These are phyloP conservation scores for Rhipidura dahli DNA, from an alignment of 2,113 vertebrate genomes.

Conservation along the genomic window DNA sequence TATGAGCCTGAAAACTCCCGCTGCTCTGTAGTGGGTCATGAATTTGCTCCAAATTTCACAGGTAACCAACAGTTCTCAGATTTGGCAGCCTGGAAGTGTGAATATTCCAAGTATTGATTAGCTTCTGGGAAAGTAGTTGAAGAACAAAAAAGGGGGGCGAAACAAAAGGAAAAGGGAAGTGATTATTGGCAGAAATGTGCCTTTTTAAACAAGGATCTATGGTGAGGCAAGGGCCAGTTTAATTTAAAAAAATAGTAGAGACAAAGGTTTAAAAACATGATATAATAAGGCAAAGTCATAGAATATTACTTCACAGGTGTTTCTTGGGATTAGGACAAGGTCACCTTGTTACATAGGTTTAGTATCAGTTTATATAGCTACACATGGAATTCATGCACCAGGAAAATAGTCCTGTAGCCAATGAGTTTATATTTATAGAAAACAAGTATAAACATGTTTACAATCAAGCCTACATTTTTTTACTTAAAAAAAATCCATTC, in stretches of 20 bases:
- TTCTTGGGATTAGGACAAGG: not conserved
- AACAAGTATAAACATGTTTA: not conserved
- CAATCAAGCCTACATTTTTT: not conserved
- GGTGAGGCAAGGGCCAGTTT: not conserved
- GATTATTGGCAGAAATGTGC: not conserved
- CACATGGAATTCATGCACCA: not conserved
- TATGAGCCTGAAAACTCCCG: not conserved
- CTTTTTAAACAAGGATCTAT: not conserved
- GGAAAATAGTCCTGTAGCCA: not conserved
- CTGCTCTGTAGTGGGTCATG: not conserved
- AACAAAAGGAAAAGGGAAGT: not conserved
- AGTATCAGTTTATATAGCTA: not conserved
- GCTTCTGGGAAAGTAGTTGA: not conserved
- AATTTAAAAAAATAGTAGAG: not conserved
- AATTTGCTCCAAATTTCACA: not conserved
- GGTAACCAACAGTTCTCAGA: not conserved
- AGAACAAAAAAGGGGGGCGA: not conserved
- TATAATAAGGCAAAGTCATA: not conserved
- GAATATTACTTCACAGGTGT: not conserved
- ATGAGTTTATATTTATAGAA: not conserved
- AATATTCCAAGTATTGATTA: not conserved
- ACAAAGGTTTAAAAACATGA: not conserved
- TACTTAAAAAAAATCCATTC: not conserved
- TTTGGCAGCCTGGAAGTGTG: not conserved
- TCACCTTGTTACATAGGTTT: not conserved